These are phyloP conservation scores for Brenthis ino DNA, from an alignment of 2,888 invertebrate species.

Conservation along the genomic window DNA sequence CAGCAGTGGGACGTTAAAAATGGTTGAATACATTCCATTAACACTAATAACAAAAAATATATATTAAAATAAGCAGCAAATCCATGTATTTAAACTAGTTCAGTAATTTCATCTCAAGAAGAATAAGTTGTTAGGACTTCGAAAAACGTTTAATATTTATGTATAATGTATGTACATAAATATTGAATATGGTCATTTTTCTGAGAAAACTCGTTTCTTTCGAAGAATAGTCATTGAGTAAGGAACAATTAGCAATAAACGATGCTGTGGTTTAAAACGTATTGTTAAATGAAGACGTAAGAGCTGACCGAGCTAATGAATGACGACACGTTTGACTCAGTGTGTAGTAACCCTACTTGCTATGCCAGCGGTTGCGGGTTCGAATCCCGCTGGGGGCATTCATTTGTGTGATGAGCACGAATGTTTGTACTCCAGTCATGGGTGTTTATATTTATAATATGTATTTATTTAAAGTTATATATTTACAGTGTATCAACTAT, in stretches of 20 bases:
- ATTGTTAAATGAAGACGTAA: conserved; percentile 65
- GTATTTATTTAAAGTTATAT: too few relatives aligned
- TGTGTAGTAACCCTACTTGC: too few relatives aligned
- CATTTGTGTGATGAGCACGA: too few relatives aligned
- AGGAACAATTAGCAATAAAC: conserved; percentile 67
- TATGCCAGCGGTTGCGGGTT: too few relatives aligned
- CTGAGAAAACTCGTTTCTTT: conserved; percentile 3
- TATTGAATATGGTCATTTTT: neutral
- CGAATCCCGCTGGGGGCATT: too few relatives aligned
- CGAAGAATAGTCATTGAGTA: conserved; percentile 17
- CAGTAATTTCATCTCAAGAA: conserved; percentile 9
- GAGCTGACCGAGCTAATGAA: neutral
- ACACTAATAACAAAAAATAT: neutral
- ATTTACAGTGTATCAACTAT: too few relatives aligned
- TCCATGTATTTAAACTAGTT: neutral
- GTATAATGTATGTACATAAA: conserved; percentile 23
- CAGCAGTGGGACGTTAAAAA: too few relatives aligned
- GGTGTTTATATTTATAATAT: too few relatives aligned
- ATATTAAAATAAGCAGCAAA: neutral
- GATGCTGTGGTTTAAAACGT: conserved; percentile 49
- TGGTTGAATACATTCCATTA: neutral
- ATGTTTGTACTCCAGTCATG: too few relatives aligned
- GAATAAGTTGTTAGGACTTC: conserved; percentile 19
- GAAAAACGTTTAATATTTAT: conserved; percentile 17
- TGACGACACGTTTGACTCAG: too few relatives aligned